Base-by-base conservation (phyloP, 2,888 invertebrate genomes). In the Eristalinus sepulchralis region DNA sequence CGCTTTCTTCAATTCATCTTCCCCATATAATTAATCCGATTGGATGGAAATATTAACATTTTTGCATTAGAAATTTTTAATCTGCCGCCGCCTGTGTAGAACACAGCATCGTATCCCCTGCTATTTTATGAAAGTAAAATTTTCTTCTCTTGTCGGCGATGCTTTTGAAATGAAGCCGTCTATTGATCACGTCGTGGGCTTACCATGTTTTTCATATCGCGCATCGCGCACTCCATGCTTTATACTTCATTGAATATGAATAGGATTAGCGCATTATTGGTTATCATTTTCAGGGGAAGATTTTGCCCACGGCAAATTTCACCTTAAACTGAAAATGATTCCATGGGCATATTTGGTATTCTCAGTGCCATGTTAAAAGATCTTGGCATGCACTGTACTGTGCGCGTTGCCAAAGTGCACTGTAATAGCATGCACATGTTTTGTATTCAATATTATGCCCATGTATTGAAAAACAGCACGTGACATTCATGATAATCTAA, bases 121-220 rank as follows among this genome's bases (percentile, higher is more conserved):
- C 34, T 66, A 36, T 62, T 79, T 71, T 80, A 68, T 59, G 85
- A 85, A 85, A 85, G 85, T 81, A 81, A 85, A 85, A 81, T 53
- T 57, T 72, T 81, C 53, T 68, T 81, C 59, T 63, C 72, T 57
- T 11, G 53, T 59, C 47, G 47, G 17, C 47, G 67, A 63, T 60
- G 85, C 81, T 77, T 85, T 85, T 81, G 68, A 81, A 85, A 85
- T 85, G 57, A 66, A 85, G 72, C 62, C 17, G 22, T 80, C 17
- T 47, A 57, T 63, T 22, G 39, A 34, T 63, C 59, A 62, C 27
- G 11, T 11, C 27, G 59, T 53, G 55, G 47, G 68, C 77, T 85
- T 77, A 85, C 73, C 85, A 73, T 59, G 59, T 62, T 76, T 76
- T 84, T 84, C 39, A 57, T 71, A 84, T 80, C 80, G 75, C 62